These are phyloP conservation scores for Papilio polyxenes DNA, from an alignment of 1,140 invertebrate species.

Conservation along the genomic window DNA sequence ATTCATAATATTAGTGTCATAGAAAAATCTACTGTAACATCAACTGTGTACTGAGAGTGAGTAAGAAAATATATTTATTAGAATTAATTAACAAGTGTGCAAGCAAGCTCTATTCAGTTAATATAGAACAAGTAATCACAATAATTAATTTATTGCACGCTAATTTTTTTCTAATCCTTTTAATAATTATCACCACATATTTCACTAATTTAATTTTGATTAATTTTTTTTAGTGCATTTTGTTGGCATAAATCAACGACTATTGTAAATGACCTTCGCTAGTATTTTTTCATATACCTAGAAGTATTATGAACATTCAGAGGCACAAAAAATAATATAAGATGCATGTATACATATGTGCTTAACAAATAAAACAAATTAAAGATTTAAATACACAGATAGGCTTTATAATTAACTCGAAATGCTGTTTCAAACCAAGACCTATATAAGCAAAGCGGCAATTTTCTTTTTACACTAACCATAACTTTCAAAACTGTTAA, in stretches of 20 bases:
- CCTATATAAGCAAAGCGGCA: too few relatives aligned
- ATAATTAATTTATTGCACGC: slow-evolving; percentile 19
- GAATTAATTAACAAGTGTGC: slow-evolving; percentile 61
- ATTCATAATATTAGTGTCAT: slow-evolving; percentile 41
- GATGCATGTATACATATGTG: not conserved
- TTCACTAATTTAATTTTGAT: not conserved
- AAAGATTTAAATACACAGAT: too few relatives aligned
- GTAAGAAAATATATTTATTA: slow-evolving; percentile 58
- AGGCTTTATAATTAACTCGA: too few relatives aligned
- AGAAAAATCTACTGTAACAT: slow-evolving; percentile 49
- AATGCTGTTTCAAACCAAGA: too few relatives aligned
- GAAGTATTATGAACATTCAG: not conserved
- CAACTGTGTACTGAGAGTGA: slow-evolving; percentile 47
- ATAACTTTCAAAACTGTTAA: too few relatives aligned
- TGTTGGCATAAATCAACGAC: not conserved
- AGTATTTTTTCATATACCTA: not conserved
- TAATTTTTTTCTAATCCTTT: slow-evolving; percentile 28
- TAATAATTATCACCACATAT: slow-evolving; percentile 30
- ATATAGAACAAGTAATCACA: slow-evolving; percentile 39
- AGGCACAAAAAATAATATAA: not conserved
- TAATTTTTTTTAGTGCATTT: not conserved
- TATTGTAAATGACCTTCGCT: not conserved
- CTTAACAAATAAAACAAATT: not conserved
- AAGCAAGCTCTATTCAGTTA: slow-evolving; percentile 52
- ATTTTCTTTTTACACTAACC: too few relatives aligned